Evolutionary conservation across 2,888 invertebrate species (phyloP).

Genomic region (Dastarcus helophoroides): DNA sequence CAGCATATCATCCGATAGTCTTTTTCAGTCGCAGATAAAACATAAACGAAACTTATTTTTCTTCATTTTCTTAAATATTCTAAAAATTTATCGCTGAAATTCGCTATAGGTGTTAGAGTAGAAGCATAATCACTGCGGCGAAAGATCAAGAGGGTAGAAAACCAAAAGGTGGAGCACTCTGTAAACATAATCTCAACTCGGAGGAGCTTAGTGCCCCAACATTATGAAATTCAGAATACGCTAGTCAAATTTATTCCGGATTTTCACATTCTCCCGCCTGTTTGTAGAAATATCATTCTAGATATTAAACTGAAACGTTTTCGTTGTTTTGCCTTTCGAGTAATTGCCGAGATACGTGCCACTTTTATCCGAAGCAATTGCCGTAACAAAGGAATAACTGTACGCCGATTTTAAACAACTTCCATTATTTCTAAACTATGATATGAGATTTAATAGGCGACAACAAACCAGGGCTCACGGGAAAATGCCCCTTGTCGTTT

Average conservation of each 20-base stretch:
- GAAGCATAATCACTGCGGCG: not conserved
- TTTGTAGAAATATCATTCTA: constrained; percentile 22
- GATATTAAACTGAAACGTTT: constrained; percentile 23
- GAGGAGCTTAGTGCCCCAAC: constrained; percentile 10
- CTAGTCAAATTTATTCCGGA: constrained; percentile 27
- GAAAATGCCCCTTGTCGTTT: no score
- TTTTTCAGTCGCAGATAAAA: not conserved
- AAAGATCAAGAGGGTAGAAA: not conserved
- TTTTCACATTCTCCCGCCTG: constrained; percentile 22
- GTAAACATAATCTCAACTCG: constrained; percentile 13
- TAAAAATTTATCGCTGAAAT: no score
- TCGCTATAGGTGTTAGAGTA: no score
- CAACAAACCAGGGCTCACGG: no score
- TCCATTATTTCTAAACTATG: no score
- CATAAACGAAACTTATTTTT: not conserved
- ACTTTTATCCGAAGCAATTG: no score
- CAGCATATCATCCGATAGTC: no score
- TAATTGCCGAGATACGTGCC: constrained; percentile 1
- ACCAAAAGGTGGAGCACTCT: constrained; percentile 4
- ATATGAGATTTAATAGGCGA: no score
- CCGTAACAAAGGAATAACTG: no score
- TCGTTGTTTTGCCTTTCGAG: constrained; percentile 14
- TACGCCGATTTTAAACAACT: no score
- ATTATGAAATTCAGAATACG: constrained; percentile 24
- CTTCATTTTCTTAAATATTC: no score